A percentile compares a stretch with the other conserved stretches of the same genome.
Evolutionary conservation across 2,113 vertebrate species (phyloP).

Genomic region (Sitta europaea): DNA sequence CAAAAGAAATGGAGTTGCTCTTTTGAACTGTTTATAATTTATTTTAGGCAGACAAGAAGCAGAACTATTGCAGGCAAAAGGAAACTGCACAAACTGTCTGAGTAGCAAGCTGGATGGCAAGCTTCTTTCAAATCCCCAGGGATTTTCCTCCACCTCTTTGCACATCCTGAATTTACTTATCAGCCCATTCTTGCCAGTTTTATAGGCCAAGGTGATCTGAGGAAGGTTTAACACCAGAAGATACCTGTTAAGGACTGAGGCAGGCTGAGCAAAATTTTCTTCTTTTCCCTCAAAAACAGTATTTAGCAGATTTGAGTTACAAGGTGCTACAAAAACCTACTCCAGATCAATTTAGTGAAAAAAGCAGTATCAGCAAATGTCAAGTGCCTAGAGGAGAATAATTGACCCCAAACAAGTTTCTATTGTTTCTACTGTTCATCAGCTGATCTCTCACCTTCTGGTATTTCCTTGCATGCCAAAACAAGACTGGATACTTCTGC

Average conservation of each 20-base stretch:
- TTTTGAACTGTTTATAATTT: neutral
- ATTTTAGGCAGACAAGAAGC: neutral
- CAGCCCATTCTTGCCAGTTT: neutral
- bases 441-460: neutral
- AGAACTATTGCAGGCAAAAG: neutral
- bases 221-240: neutral
- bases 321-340: neutral
- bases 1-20: neutral
- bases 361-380: neutral
- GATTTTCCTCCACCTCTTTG: neutral
- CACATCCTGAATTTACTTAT: neutral
- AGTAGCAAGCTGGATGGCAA: neutral
- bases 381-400: neutral
- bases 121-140: neutral
- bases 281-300: neutral
- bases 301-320: neutral
- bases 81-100: neutral
- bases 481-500: neutral
- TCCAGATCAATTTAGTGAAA: neutral
- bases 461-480: neutral
- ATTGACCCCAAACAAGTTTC: neutral
- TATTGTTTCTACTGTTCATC: neutral
- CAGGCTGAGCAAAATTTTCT: neutral
- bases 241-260: neutral
- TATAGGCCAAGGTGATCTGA: neutral